A percentile compares a stretch with the other conserved stretches of the same genome.
Conservation (phyloP, 2,888 invertebrate species). For the Sesia bembeciformis region DNA sequence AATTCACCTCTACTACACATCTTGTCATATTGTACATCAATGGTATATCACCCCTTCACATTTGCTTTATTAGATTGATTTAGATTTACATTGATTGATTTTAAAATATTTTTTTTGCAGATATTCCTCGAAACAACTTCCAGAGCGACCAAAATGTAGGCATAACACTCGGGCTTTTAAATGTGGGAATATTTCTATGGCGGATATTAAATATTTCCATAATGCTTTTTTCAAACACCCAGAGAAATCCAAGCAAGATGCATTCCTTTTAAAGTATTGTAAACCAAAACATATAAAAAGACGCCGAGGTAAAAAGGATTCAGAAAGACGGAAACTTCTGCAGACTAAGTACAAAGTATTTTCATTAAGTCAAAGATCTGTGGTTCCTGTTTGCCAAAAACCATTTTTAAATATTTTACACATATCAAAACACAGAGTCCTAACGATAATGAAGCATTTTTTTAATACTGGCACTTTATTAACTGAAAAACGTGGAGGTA, state of each 20-base stretch:
- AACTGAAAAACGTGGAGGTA: too few relatives aligned
- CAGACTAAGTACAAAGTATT: neutral
- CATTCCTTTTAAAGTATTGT: neutral
- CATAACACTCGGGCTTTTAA: neutral
- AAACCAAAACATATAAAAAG: neutral
- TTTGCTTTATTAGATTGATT: too few relatives aligned
- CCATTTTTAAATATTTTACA: too few relatives aligned
- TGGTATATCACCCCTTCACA: too few relatives aligned
- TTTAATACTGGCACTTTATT: too few relatives aligned
- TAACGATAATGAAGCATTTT: too few relatives aligned
- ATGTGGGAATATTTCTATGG: neutral
- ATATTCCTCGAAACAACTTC: too few relatives aligned
- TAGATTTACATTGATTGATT: too few relatives aligned
- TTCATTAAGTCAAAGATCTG: neutral
- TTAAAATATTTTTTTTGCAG: too few relatives aligned
- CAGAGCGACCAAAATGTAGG: neutral
- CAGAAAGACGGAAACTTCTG: neutral
- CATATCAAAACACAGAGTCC: too few relatives aligned
- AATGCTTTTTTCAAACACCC: neutral
- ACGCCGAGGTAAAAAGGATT: neutral
- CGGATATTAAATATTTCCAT: neutral
- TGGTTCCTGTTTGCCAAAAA: neutral
- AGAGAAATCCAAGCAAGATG: conserved; percentile 1
- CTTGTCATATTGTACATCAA: too few relatives aligned
- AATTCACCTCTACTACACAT: too few relatives aligned